Evolutionary conservation across 2,113 vertebrate genomes (phyloP).

Genomic region (Zosterops pallidus): DNA sequence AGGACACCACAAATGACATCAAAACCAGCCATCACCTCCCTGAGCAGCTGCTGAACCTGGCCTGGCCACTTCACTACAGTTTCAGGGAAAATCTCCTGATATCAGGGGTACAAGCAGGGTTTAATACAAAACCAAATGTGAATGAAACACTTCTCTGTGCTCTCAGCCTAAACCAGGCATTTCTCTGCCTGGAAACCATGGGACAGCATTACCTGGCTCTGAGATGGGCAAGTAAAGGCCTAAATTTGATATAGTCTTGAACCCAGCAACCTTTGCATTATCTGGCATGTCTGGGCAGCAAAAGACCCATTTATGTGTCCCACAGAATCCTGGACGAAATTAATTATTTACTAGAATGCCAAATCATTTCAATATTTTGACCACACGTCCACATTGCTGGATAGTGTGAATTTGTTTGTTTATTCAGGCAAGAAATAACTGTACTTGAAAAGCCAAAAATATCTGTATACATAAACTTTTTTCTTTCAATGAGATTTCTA

Average conservation of each 20-base stretch:
- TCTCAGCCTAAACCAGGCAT: neutral
- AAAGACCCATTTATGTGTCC: neutral
- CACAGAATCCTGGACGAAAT: neutral
- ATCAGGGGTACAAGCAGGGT: neutral
- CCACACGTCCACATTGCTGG: neutral
- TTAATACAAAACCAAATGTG: neutral
- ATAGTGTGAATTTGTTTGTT: neutral
- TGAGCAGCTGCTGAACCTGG: neutral
- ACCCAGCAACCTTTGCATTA: neutral
- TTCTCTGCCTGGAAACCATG: neutral
- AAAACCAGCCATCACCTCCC: neutral
- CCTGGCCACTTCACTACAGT: neutral
- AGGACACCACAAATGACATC: neutral
- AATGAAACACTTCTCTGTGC: neutral
- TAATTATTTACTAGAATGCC: neutral
- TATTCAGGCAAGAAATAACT: neutral
- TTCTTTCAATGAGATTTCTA: neutral
- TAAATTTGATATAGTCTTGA: neutral
- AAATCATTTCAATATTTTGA: neutral
- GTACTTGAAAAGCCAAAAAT: neutral
- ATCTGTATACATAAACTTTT: neutral
- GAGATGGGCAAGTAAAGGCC: neutral
- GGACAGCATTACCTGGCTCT: neutral
- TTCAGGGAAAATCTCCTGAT: conserved; percentile 3
- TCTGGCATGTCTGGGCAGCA: neutral